A percentile compares a stretch with the other conserved stretches of the same genome.
Evolutionary conservation across 2,113 vertebrate species (phyloP).

Genomic region (Malaclemys terrapin): DNA sequence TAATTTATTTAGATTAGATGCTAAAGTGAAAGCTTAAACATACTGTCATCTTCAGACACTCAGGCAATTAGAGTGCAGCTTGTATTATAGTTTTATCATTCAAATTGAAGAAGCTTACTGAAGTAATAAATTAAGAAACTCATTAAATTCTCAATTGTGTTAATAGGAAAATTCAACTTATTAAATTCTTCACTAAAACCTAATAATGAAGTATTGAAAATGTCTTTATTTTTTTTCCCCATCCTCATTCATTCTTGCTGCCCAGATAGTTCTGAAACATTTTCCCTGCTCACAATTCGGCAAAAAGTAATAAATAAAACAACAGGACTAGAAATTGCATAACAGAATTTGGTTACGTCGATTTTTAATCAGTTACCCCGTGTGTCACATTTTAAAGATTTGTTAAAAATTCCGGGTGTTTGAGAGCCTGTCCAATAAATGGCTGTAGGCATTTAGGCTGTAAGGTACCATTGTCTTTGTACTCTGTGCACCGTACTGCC

Average conservation of each 20-base stretch:
- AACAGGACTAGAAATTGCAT: background rate
- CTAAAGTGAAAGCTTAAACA: constrained; percentile 74
- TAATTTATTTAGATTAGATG: constrained; percentile 79
- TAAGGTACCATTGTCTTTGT: background rate
- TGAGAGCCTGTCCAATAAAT: background rate
- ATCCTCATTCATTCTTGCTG: background rate
- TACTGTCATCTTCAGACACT: constrained; percentile 68
- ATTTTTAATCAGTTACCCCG: background rate
- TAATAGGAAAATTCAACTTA: constrained; percentile 64
- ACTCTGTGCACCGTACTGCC: background rate
- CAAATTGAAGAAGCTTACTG: constrained; percentile 48
- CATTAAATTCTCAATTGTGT: constrained; percentile 77
- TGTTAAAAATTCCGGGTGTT: background rate
- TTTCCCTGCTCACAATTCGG: background rate
- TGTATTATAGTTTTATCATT: constrained; percentile 72
- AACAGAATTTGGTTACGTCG: background rate
- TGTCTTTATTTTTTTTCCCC: background rate
- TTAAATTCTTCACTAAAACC: constrained; percentile 51
- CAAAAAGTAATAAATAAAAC: background rate
- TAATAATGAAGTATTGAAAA: constrained; percentile 41
- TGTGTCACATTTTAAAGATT: background rate
- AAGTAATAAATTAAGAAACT: constrained; percentile 75
- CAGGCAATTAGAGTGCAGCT: constrained; percentile 72
- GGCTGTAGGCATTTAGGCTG: background rate
- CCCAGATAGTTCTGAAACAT: background rate